Percentiles rank a stretch among this genome's conserved stretches.
phyloP scores from a whole-genome alignment of 2,888 invertebrate genomes.

The Drosophila macrospina region DNA sequence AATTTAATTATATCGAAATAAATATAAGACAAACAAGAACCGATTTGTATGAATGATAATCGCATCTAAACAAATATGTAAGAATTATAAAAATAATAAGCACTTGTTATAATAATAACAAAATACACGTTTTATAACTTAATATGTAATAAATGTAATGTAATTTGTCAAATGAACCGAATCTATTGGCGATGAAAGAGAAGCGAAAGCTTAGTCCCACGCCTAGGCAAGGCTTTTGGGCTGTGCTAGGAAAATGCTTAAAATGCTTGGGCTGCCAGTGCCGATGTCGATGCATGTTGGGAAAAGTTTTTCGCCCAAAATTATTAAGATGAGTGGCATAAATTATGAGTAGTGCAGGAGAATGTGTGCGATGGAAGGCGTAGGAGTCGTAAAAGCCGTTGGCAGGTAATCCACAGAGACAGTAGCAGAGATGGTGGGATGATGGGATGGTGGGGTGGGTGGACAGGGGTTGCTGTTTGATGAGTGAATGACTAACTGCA shows the following conservation, averaged over 20 bases:
- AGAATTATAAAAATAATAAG: too few species aligned
- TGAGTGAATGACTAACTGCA: constrained; percentile 80
- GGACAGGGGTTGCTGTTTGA: constrained; percentile 64
- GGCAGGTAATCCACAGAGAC: constrained; percentile 76
- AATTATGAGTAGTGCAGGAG: constrained; percentile 70
- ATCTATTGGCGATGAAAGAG: constrained; percentile 11
- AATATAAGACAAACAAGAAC: too few species aligned
- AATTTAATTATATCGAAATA: too few species aligned
- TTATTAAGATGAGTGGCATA: constrained; percentile 82
- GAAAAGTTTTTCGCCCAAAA: constrained; percentile 71
- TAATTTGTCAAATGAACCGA: constrained; percentile 18
- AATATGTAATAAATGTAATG: neutral
- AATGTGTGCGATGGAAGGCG: constrained; percentile 13
- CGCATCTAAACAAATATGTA: too few species aligned
- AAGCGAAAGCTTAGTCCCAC: constrained; percentile 14
- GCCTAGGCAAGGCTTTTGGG: constrained; percentile 33
- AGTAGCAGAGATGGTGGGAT: neutral
- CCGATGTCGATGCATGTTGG: constrained; percentile 55
- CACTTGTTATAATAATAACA: too few species aligned
- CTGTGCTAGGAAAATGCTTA: constrained; percentile 74
- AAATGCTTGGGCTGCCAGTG: constrained; percentile 69
- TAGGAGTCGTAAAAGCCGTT: constrained; percentile 70
- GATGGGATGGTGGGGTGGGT: neutral
- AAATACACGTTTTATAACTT: too few species aligned
- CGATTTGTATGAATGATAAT: too few species aligned